A percentile compares a stretch with the other conserved stretches of the same genome.
These are phyloP conservation scores for Archivesica marissinica DNA, from an alignment of 1,140 invertebrate species.

Conservation along the genomic window DNA sequence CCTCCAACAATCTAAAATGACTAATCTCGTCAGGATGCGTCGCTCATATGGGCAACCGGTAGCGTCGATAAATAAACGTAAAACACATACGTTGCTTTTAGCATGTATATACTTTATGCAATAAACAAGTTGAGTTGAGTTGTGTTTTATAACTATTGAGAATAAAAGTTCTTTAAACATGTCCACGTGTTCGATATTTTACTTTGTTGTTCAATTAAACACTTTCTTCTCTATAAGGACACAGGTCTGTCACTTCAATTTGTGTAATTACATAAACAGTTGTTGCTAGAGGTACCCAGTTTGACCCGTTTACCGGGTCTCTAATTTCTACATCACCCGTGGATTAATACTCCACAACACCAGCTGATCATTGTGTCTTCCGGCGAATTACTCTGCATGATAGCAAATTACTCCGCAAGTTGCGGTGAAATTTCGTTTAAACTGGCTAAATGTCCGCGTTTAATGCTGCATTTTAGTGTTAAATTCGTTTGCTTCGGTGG, in stretches of 20 bases:
- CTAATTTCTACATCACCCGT: conserved; percentile 49
- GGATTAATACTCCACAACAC: conserved; percentile 39
- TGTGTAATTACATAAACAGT: conserved; percentile 37
- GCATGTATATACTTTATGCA: neutral
- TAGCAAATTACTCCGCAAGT: conserved; percentile 30
- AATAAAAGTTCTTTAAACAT: neutral
- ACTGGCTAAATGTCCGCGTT: conserved; percentile 8
- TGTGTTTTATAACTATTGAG: neutral
- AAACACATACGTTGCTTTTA: no score
- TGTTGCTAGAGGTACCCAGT: neutral
- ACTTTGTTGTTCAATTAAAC: neutral
- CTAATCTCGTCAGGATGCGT: no score
- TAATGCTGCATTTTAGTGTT: conserved; percentile 27
- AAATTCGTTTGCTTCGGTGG: conserved; percentile 45
- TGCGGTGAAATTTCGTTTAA: conserved; percentile 8
- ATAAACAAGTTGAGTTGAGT: neutral
- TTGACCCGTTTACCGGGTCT: conserved; percentile 36
- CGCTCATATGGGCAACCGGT: no score
- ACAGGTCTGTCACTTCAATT: neutral
- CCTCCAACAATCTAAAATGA: no score
- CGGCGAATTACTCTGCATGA: conserved; percentile 58
- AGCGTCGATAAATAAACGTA: no score
- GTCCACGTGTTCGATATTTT: neutral
- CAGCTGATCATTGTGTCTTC: conserved; percentile 52
- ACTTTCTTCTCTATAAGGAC: neutral